These are phyloP conservation scores for Apotomis turbidana DNA, from an alignment of 2,888 invertebrate species.

Conservation along the genomic window DNA sequence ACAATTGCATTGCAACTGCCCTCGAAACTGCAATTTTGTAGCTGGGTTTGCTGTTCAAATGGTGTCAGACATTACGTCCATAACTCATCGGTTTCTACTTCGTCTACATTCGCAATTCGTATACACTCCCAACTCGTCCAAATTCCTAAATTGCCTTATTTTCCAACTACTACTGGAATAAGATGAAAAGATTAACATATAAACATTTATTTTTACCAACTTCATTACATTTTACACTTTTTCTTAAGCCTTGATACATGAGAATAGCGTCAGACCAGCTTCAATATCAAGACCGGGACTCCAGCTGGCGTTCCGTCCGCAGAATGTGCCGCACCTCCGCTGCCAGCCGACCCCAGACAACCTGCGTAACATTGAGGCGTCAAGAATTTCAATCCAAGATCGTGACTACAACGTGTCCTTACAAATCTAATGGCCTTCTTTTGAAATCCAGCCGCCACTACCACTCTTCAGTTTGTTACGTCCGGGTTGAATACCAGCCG, in stretches of 20 bases:
- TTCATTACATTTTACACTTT: constrained; percentile 60
- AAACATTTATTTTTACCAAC: constrained; percentile 33
- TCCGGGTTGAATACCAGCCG: constrained; percentile 62
- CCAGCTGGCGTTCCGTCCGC: constrained; percentile 60
- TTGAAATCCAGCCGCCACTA: constrained; percentile 46
- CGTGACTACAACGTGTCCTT: constrained; percentile 32
- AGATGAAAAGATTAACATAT: no score
- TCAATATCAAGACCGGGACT: constrained; percentile 73
- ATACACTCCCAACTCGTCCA: no score
- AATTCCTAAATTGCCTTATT: no score
- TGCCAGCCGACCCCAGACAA: constrained; percentile 61
- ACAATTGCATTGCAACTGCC: no score
- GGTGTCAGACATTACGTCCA: no score
- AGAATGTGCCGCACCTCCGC: constrained; percentile 54
- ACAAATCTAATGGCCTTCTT: constrained; percentile 21
- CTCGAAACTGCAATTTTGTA: no score
- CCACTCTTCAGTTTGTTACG: constrained; percentile 56
- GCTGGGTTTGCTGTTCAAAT: no score
- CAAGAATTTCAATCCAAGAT: constrained; percentile 59
- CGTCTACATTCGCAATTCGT: no score
- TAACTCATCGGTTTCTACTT: no score
- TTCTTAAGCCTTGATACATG: constrained; percentile 60
- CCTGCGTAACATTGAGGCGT: constrained; percentile 69
- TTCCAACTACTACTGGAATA: no score
- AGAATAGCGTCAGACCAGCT: constrained; percentile 62